phyloP scores from a whole-genome alignment of 2,888 invertebrate species.

The Crioceris asparagi region DNA sequence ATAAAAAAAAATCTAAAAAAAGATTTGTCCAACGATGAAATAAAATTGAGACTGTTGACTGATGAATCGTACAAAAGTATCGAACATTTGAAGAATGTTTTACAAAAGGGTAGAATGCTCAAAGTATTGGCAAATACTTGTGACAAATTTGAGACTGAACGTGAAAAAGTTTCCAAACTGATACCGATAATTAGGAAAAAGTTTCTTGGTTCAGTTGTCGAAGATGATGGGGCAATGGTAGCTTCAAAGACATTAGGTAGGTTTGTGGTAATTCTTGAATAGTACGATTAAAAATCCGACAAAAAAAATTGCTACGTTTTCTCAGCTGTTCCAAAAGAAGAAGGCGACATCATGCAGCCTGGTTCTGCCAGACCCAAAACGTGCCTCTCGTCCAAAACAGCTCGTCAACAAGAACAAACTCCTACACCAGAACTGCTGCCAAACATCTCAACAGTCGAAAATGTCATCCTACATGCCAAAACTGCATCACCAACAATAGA shows the following conservation, averaged over 20 bases:
- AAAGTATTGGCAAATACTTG: conserved; percentile 44
- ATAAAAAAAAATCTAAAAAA: conserved; percentile 23
- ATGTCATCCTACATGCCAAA: too few relatives aligned
- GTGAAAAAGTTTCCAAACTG: conserved; percentile 35
- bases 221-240: too few relatives aligned
- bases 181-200: too few relatives aligned
- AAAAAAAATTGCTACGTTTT: too few relatives aligned
- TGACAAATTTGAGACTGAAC: conserved; percentile 45
- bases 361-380: background rate
- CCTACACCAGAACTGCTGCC: too few relatives aligned
- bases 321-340: too few relatives aligned
- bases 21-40: conserved; percentile 26
- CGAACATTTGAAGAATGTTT: conserved; percentile 37
- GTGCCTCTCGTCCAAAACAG: background rate
- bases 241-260: too few relatives aligned
- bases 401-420: too few relatives aligned
- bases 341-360: too few relatives aligned
- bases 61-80: conserved; percentile 37
- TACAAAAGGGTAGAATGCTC: conserved; percentile 43
- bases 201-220: too few relatives aligned
- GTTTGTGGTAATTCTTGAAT: background rate
- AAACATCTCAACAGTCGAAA: too few relatives aligned
- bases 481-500: too few relatives aligned
- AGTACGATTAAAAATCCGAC: background rate
- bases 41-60: conserved; percentile 23